Evolutionary conservation across 2,888 invertebrate species (phyloP).

Genomic region (Tyria jacobaeae): DNA sequence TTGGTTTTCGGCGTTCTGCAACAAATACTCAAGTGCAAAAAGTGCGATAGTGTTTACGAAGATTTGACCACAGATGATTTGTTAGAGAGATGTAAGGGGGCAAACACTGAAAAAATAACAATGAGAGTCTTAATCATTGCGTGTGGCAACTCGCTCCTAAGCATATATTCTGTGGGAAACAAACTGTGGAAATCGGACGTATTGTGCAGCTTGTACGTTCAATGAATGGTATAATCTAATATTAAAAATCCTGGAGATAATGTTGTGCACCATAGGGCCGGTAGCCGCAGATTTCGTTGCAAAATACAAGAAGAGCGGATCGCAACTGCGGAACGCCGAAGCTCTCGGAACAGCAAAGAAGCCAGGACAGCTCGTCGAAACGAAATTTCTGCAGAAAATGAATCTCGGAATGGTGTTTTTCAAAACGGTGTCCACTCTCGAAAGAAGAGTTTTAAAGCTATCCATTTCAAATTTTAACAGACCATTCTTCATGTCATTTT

Average conservation of each 20-base stretch:
- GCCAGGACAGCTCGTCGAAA: conserved; percentile 21
- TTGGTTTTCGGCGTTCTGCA: conserved; percentile 5
- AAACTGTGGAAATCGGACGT: no score
- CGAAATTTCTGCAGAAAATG: no score
- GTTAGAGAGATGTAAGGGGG: no score
- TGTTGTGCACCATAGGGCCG: conserved; percentile 23
- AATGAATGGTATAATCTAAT: neutral
- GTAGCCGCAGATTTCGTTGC: conserved; percentile 21
- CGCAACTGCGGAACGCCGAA: conserved; percentile 15
- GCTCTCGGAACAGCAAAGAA: conserved; percentile 22
- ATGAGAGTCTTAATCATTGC: neutral
- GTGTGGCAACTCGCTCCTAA: conserved; percentile 2
- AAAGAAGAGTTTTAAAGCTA: no score
- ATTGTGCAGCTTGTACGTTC: neutral
- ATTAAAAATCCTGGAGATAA: conserved; percentile 11
- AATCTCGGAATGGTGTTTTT: neutral
- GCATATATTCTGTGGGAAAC: neutral
- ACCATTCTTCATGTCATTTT: no score
- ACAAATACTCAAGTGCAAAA: conserved; percentile 2
- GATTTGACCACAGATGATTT: no score
- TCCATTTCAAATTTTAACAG: no score
- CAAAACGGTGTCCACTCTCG: no score
- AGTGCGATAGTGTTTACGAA: neutral
- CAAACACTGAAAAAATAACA: neutral
- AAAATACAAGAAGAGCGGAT: conserved; percentile 20